Evolutionary conservation across 2,797 vertebrate species (phyloP).

Genomic region (Pangasius macronema): DNA sequence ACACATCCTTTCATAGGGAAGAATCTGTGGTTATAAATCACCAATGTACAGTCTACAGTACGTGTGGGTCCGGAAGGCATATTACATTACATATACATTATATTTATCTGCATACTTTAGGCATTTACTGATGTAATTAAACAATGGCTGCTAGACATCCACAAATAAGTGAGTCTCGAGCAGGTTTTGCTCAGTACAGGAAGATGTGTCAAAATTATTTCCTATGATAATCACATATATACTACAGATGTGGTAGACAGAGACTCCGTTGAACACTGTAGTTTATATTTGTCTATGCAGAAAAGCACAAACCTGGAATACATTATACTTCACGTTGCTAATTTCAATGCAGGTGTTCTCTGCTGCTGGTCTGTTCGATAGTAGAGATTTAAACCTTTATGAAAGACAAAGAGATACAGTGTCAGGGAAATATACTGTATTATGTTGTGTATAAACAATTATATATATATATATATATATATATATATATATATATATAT

Average conservation of each 20-base stretch:
- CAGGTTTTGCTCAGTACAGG: background rate
- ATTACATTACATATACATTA: background rate
- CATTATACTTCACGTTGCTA: constrained; percentile 96
- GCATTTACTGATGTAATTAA: background rate
- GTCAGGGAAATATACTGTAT: constrained; percentile 10
- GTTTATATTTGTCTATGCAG: background rate
- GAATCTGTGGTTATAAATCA: background rate
- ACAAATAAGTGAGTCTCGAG: background rate
- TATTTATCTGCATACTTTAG: background rate
- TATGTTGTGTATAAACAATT: background rate
- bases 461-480: background rate
- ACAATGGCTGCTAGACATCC: background rate
- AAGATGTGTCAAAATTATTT: background rate
- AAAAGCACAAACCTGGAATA: constrained; percentile 86
- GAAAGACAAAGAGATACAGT: background rate
- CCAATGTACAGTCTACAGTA: background rate
- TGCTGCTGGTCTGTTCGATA: constrained; percentile 89
- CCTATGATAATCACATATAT: background rate
- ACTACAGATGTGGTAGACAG: background rate
- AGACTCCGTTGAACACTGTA: background rate
- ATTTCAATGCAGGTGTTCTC: constrained; percentile 98
- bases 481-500: background rate
- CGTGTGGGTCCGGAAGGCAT: background rate
- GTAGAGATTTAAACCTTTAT: constrained; percentile 90
- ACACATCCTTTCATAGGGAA: background rate